A percentile compares a stretch with the other conserved stretches of the same genome.
Conservation (phyloP, 2,797 vertebrate species). For the Rhinichthys osculus region DNA sequence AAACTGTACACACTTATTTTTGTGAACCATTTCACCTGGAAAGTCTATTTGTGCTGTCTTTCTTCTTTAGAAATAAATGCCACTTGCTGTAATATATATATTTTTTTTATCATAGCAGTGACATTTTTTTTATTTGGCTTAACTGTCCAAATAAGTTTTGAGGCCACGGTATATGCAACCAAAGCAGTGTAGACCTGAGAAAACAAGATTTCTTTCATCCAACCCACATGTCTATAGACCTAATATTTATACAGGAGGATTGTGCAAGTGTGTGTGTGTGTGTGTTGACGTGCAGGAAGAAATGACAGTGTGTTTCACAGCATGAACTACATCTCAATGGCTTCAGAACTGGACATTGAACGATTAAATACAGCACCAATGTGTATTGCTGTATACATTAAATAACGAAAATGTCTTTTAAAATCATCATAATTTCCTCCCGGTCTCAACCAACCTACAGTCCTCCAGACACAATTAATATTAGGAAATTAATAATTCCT, state of each 20-base stretch:
- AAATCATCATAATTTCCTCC: background rate
- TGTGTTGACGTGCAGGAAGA: conserved; percentile 2
- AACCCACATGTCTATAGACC: background rate
- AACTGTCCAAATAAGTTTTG: conserved; percentile 4
- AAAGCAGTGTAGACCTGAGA: conserved; percentile 4
- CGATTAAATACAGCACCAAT: background rate
- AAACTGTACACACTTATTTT: background rate
- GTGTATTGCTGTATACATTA: background rate
- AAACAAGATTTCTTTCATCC: conserved; percentile 15
- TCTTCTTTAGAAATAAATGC: background rate
- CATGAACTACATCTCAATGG: background rate
- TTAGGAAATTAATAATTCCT: no score
- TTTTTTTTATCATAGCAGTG: no score
- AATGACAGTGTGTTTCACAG: background rate
- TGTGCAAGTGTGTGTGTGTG: conserved; percentile 12
- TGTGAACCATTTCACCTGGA: background rate
- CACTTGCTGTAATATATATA: background rate
- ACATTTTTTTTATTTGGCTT: background rate
- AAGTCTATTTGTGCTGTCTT: background rate
- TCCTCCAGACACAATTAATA: background rate
- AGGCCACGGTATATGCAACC: background rate
- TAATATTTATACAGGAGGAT: conserved; percentile 29
- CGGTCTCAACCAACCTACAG: background rate
- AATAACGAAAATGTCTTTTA: background rate
- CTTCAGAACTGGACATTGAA: background rate